Percentiles rank a stretch among this genome's conserved stretches.
Evolutionary conservation across 1,140 invertebrate genomes (phyloP).

Genomic region (Penaeus vannamei): DNA sequence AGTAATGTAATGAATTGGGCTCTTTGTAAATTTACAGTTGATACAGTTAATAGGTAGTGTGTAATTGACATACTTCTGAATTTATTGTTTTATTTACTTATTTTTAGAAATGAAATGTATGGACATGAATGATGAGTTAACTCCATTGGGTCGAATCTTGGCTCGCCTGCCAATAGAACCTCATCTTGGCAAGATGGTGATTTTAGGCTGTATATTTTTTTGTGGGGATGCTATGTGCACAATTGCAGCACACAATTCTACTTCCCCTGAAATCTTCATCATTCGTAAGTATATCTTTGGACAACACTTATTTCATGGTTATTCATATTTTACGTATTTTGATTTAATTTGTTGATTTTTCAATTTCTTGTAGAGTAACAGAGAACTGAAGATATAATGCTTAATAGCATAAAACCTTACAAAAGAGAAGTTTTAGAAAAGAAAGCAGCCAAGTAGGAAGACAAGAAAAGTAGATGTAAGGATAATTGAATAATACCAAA

Average conservation of each 20-base stretch:
- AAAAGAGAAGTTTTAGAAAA: no score
- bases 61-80: neutral
- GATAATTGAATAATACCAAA: neutral
- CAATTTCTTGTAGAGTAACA: neutral
- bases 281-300: slow-evolving; percentile 66
- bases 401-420: no score
- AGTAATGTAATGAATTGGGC: no score
- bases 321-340: slow-evolving; percentile 4
- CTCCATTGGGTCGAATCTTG: slow-evolving; percentile 91
- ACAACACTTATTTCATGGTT: neutral
- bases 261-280: slow-evolving; percentile 92
- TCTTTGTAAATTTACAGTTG: no score
- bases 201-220: slow-evolving; percentile 88
- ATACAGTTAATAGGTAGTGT: no score
- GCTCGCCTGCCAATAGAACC: slow-evolving; percentile 94
- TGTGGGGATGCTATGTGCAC: slow-evolving; percentile 91
- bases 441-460: neutral
- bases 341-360: neutral
- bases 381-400: neutral
- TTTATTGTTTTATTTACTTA: slow-evolving; percentile 69
- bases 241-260: slow-evolving; percentile 94
- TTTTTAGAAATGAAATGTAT: slow-evolving; percentile 87
- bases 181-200: slow-evolving; percentile 94
- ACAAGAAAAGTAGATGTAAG: neutral
- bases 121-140: slow-evolving; percentile 86